A percentile compares a stretch with the other conserved stretches of the same genome.
Evolutionary conservation across 2,797 vertebrate species (phyloP).

Genomic region (Hypotaenidia okinawae): DNA sequence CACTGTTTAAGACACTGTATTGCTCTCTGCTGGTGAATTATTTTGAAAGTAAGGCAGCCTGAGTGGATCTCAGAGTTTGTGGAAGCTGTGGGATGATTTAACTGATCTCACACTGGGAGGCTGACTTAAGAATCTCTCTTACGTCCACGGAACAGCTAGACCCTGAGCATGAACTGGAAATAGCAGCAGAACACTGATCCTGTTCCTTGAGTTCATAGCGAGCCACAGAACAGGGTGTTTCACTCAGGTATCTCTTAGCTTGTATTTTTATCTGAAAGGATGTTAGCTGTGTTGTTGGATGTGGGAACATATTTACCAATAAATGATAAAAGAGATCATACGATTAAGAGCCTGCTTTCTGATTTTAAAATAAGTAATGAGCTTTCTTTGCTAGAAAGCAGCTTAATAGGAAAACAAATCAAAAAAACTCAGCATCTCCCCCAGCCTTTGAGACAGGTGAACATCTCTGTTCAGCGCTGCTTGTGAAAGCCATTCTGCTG

Average conservation of each 20-base stretch:
- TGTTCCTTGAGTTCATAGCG: background rate
- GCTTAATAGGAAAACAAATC: background rate
- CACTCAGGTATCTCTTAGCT: background rate
- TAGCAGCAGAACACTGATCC: background rate
- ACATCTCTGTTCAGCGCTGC: background rate
- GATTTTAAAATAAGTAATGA: background rate
- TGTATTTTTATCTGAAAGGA: background rate
- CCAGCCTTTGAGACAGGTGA: background rate
- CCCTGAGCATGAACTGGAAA: background rate
- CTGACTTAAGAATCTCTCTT: background rate
- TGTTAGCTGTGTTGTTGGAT: background rate
- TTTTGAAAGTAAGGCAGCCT: background rate
- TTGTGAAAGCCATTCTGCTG: background rate
- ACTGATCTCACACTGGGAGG: background rate
- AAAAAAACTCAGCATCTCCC: background rate
- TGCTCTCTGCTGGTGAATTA: background rate
- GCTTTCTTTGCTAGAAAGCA: background rate
- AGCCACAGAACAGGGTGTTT: background rate
- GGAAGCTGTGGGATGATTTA: background rate
- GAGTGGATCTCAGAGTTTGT: background rate
- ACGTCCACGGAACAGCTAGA: background rate
- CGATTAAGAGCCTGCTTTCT: background rate
- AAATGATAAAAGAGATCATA: background rate
- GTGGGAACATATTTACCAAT: background rate
- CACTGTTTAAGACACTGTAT: background rate